A percentile compares a stretch with the other conserved stretches of the same genome.
phyloP scores from a whole-genome alignment of 1,140 invertebrate species.

The Pseudomyrmex dendroicus region DNA sequence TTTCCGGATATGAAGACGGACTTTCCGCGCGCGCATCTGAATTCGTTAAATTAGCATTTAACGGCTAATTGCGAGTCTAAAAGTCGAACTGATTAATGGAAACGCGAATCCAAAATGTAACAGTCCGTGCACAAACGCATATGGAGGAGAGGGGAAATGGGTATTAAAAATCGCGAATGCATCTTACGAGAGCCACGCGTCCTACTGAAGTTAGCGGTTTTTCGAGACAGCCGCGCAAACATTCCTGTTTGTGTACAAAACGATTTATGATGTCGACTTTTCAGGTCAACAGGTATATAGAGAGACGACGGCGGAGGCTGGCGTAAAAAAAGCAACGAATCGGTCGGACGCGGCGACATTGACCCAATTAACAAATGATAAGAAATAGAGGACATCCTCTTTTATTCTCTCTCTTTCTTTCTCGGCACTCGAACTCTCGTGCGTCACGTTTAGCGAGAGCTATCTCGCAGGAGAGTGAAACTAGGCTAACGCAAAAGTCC shows the following conservation, averaged over 20 bases:
- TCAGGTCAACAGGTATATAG: not conserved
- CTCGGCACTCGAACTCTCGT: not conserved
- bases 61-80: too few relatives aligned
- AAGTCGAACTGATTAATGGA: too few relatives aligned
- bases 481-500: constrained; percentile 34
- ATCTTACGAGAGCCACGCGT: not conserved
- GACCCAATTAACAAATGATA: constrained; percentile 51
- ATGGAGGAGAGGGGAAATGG: not conserved
- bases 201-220: too few relatives aligned
- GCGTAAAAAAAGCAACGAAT: constrained; percentile 30
- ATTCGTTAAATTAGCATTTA: too few relatives aligned
- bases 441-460: not conserved
- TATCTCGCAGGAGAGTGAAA: constrained; percentile 29
- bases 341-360: constrained; percentile 16
- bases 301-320: not conserved
- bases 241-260: not conserved
- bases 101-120: not conserved
- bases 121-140: not conserved
- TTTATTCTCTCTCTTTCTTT: not conserved
- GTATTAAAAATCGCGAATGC: not conserved
- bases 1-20: not conserved
- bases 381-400: constrained; percentile 18
- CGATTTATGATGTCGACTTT: not conserved
- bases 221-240: too few relatives aligned
- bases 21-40: not conserved